Conservation (phyloP, 2,113 vertebrate species). For the Stigmatopora argus region DNA sequence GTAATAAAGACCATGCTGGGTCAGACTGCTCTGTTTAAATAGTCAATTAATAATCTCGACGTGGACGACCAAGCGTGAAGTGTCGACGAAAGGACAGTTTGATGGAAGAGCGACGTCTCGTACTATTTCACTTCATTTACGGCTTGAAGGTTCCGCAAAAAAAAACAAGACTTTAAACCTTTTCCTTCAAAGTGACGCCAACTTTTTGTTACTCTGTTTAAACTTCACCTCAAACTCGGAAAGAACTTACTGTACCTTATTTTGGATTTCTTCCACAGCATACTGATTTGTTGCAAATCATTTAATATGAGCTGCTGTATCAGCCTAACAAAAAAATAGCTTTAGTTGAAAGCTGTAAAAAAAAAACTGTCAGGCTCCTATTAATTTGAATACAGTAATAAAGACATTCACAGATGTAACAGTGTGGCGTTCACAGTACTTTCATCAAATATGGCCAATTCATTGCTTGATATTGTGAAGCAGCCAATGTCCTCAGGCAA, state of each 20-base stretch:
- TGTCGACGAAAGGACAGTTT: conserved; percentile 1
- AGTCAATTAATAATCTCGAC: background rate
- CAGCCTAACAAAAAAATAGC: background rate
- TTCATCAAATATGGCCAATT: background rate
- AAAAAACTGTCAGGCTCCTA: background rate
- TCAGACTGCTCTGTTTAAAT: background rate
- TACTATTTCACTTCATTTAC: conserved; percentile 46
- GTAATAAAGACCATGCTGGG: background rate
- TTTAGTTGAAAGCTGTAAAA: no score
- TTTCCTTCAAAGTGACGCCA: conserved; percentile 10
- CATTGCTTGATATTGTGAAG: background rate
- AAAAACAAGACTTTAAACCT: conserved; percentile 27
- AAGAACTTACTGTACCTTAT: background rate
- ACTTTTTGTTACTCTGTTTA: background rate
- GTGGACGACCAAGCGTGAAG: background rate
- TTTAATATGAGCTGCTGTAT: background rate
- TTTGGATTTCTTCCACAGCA: background rate
- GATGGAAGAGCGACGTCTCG: conserved; percentile 22
- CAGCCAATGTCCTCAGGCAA: background rate
- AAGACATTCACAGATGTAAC: background rate
- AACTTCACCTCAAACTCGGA: background rate
- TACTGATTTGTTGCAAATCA: background rate
- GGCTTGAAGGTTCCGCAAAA: conserved; percentile 28
- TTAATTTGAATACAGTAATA: background rate
- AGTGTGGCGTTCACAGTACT: background rate